Evolutionary conservation across 2,797 vertebrate genomes (phyloP), one percentile per base, ranked within the genome.

Genomic region (Notolepis coatsorum): DNA sequence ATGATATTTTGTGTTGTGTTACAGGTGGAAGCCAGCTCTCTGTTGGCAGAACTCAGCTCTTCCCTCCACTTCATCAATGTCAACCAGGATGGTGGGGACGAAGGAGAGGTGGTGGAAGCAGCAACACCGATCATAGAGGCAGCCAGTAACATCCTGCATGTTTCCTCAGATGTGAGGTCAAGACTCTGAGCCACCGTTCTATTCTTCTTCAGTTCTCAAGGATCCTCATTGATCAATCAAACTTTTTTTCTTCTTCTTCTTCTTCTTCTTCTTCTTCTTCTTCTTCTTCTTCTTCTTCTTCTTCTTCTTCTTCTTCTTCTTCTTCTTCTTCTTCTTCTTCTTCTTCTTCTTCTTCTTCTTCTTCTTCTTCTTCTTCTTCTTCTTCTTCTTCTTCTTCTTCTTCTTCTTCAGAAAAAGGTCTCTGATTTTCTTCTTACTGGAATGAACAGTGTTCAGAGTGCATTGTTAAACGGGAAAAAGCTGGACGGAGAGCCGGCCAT

Each of bases 141-240:
- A 65, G 91, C 94, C 56, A 94, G 95, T 82, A 96, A 91, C 18
- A 92, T 98, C 60, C 81, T 99, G 33, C 93, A 90, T 68, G 93
- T 91, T 73, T 92, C 93, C 25, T 77, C 84, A 45, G 87, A 79
- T 33, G 84, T 83, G 68, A 79, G 84, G 9, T 38, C 61, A 68
- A 35, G 31, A 27, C 18, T 17, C 4, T 55, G 1, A 10, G 15
- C n/a, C 15, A 2, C 1, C 28, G 12, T 17, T 55, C 12, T 15
- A 39, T 20, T 31, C 0, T 71, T 33, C 28, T 6, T 28, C 35
- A 48, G 17, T 23, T 23, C 25, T 38, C 15, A 45, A n/a, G n/a
- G n/a, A n/a, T n/a, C n/a, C n/a, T n/a, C n/a, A n/a, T n/a, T n/a
- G n/a, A n/a, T n/a, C n/a, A n/a, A n/a, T n/a, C 20, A 4, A 3